Evolutionary conservation across 2,888 invertebrate species (phyloP).

Genomic region (Pheosia tremula): DNA sequence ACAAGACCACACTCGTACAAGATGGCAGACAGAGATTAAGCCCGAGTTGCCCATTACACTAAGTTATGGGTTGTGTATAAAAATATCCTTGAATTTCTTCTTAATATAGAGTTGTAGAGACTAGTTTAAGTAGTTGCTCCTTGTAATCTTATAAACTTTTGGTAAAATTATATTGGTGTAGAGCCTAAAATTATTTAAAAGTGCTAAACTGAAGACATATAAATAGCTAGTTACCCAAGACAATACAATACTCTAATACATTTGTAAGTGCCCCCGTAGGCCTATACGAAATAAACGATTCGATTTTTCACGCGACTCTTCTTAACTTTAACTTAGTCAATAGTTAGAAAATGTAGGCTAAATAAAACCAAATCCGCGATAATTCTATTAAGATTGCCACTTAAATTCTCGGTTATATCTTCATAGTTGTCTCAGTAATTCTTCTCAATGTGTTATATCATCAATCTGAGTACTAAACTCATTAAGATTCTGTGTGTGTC

Average conservation of each 20-base stretch:
- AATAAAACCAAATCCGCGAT: not conserved
- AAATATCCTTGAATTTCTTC: conserved; percentile 9
- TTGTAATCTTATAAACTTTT: too few relatives aligned
- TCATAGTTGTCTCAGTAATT: not conserved
- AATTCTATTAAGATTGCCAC: not conserved
- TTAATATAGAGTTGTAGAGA: not conserved
- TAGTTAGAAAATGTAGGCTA: not conserved
- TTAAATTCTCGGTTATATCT: not conserved
- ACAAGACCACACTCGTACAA: conserved; percentile 51
- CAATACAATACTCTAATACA: too few relatives aligned
- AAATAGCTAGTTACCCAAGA: too few relatives aligned
- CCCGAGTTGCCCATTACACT: conserved; percentile 64
- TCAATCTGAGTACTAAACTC: conserved; percentile 4
- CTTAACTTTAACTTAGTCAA: too few relatives aligned
- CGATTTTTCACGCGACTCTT: too few relatives aligned
- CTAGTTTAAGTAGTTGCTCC: not conserved
- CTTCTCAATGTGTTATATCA: not conserved
- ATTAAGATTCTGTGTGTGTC: conserved; percentile 2
- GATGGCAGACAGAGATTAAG: conserved; percentile 67
- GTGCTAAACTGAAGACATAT: too few relatives aligned
- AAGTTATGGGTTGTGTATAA: conserved; percentile 31
- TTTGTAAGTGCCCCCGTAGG: too few relatives aligned
- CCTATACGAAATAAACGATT: too few relatives aligned
- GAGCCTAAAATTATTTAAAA: too few relatives aligned
- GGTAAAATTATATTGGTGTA: too few relatives aligned